Percentiles rank a stretch among this genome's conserved stretches.
phyloP scores from a whole-genome alignment of 2,888 invertebrate species.

The Halictus quadricinctus region DNA sequence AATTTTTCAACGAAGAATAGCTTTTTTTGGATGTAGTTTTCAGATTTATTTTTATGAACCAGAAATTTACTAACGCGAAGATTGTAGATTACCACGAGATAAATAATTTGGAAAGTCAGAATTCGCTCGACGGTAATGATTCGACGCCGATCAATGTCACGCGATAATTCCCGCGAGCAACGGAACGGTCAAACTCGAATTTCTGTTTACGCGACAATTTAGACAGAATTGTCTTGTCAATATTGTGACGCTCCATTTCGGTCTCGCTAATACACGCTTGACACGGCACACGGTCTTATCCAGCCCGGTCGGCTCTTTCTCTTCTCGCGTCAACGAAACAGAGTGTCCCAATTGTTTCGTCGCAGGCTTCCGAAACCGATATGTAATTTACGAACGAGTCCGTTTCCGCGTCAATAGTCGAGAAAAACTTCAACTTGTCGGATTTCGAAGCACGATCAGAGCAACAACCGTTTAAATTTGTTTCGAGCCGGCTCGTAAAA shows the following conservation, averaged over 20 bases:
- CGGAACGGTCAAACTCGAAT: constrained; percentile 20
- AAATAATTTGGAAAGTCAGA: neutral
- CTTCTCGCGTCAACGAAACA: neutral
- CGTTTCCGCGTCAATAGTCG: neutral
- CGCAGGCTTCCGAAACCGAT: neutral
- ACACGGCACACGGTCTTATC: neutral
- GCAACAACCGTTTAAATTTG: neutral
- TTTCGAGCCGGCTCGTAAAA: neutral
- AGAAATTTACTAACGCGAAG: neutral
- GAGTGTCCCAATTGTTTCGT: neutral
- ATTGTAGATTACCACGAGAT: neutral
- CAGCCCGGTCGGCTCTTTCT: neutral
- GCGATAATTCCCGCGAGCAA: constrained; percentile 21
- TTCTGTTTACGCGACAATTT: neutral
- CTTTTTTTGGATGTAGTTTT: neutral
- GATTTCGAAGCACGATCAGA: neutral
- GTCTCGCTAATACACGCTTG: neutral
- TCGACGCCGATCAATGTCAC: neutral
- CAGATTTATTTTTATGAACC: neutral
- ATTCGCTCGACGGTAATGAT: neutral
- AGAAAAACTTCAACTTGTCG: too few species aligned
- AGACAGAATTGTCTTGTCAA: constrained; percentile 20
- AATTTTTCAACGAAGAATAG: too few species aligned
- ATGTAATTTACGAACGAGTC: neutral
- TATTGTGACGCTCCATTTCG: constrained; percentile 15